Evolutionary conservation across 1,140 invertebrate species (phyloP), one percentile per base, ranked within the genome.

Genomic region (Zophobas morio): DNA sequence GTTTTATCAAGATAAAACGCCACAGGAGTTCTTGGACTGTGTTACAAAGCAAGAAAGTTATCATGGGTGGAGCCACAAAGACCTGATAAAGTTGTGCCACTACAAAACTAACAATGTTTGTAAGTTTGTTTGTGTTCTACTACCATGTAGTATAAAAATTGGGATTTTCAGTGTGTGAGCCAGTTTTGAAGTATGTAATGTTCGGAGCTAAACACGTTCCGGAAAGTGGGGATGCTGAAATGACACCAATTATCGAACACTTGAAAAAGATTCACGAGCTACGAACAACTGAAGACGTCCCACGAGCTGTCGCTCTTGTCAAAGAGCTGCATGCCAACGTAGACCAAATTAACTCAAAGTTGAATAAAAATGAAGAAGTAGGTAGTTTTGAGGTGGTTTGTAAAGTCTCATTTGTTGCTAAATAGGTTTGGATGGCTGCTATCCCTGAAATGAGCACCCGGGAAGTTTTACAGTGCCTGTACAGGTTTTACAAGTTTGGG

Each of bases 81-180:
- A 94, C 84, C 84, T 93, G n/a, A 85, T 94, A 1, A 91, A 91
- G 81, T 84, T 93, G 2, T 85, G 88, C 20, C 93, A 93, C 86
- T 82, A 87, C 1, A 88, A 88, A 82, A 46, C 81, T 54, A 83
- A 84, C 57, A 84, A 86, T 77, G 80, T 84, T 82, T 85, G 89
- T 90, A 85, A 81, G 79, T 83, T 71, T 71, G 1, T 3, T 42
- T 42, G 33, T 5, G 33, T 2, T 8, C 8, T 39, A 39, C 40
- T 8, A 8, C 1, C 8, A 66, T 33, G 0, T 32, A 6, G 20
- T 1, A 0, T n/a, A 1, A 40, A 74, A 40, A 39, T 20, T 20
- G 20, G 6, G 37, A 4, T 1, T 60, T 82, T 56, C 60, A 83
- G 82, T 72, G 39, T 80, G 78, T 70, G 77, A 79, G 39, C 33